Evolutionary conservation across 1,140 invertebrate genomes (phyloP).

Genomic region (Caenorhabditis brenneri): DNA sequence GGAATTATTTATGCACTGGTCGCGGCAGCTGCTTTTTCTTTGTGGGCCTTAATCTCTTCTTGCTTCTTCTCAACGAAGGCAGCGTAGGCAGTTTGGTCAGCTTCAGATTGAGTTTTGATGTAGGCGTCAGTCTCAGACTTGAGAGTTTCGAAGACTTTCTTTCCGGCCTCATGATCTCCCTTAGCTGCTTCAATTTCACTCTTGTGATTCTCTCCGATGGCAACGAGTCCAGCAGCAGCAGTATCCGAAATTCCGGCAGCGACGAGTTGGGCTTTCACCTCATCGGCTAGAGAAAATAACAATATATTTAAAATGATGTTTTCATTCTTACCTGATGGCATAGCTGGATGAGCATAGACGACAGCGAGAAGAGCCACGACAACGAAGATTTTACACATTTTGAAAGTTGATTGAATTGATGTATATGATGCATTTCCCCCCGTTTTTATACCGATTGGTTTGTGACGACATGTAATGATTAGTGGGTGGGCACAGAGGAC

Average conservation of each 20-base stretch:
- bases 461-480: slow-evolving; percentile 1
- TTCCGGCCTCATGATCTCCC: slow-evolving; percentile 22
- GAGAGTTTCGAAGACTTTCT: background rate
- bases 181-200: background rate
- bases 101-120: slow-evolving; percentile 5
- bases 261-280: background rate
- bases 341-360: slow-evolving; percentile 17
- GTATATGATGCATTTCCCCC: background rate
- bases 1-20: background rate
- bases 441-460: background rate
- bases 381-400: slow-evolving; percentile 11
- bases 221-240: background rate
- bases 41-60: slow-evolving; percentile 17
- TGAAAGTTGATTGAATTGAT: slow-evolving; percentile 32
- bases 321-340: background rate
- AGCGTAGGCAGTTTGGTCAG: background rate
- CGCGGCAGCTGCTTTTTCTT: background rate
- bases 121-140: slow-evolving; percentile 9
- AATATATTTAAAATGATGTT: too few relatives aligned
- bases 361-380: slow-evolving; percentile 12
- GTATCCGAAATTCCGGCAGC: background rate
- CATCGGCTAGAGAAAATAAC: background rate
- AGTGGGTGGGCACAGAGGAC: slow-evolving; percentile 1
- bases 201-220: slow-evolving; percentile 8
- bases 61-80: slow-evolving; percentile 9